Conservation (phyloP, 2,113 vertebrate genomes). For the Irena cyanogastra region DNA sequence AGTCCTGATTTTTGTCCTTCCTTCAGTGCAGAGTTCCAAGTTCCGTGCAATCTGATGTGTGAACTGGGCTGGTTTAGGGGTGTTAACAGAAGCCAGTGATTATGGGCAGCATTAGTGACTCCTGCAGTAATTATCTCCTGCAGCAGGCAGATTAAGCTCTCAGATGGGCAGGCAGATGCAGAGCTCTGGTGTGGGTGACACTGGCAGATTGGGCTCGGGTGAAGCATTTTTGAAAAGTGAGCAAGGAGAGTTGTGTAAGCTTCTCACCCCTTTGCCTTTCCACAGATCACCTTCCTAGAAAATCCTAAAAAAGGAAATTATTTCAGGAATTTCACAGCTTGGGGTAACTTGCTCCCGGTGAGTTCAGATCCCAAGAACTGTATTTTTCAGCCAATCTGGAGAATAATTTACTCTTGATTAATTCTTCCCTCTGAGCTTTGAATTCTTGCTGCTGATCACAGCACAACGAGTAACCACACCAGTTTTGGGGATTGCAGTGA, state of each 20-base stretch:
- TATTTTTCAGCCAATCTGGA: neutral
- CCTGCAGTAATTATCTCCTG: slow-evolving; percentile 38
- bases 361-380: neutral
- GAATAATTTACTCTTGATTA: neutral
- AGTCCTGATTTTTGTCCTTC: neutral
- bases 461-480: neutral
- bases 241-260: neutral
- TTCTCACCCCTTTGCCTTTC: neutral
- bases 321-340: neutral
- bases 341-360: neutral
- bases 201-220: neutral
- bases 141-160: slow-evolving; percentile 33
- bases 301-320: neutral
- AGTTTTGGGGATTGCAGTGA: neutral
- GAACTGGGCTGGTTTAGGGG: neutral
- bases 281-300: accelerated
- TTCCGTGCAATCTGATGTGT: neutral
- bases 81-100: neutral
- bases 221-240: neutral
- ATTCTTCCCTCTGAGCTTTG: neutral
- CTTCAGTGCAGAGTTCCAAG: neutral
- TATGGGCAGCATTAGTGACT: neutral
- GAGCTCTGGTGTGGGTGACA: slow-evolving; percentile 17
- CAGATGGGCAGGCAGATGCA: slow-evolving; percentile 28
- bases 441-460: neutral